phyloP scores from a whole-genome alignment of 2,888 invertebrate species.

The Melanchra persicariae region DNA sequence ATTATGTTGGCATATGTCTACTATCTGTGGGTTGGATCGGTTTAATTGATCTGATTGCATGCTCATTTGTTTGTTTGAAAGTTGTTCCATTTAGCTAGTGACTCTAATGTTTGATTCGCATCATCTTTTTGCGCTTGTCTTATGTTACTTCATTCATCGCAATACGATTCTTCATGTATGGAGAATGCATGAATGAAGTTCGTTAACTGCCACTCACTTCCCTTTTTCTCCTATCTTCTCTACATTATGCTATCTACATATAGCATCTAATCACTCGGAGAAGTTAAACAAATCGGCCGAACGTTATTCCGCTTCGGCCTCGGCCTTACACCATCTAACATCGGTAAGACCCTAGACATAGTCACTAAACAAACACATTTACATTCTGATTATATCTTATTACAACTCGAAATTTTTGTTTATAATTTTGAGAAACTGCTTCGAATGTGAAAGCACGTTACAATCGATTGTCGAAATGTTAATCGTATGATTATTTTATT shows the following conservation, averaged over 20 bases:
- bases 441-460: slow-evolving; percentile 67
- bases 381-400: slow-evolving; percentile 82
- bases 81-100: neutral
- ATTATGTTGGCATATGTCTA: too few relatives aligned
- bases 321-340: slow-evolving; percentile 3
- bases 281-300: neutral
- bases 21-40: neutral
- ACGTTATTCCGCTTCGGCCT: slow-evolving; percentile 25
- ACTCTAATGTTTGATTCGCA: neutral
- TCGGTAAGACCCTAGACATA: slow-evolving; percentile 7
- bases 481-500: slow-evolving; percentile 62
- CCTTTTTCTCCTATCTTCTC: neutral
- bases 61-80: slow-evolving; percentile 9
- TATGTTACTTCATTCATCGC: too few relatives aligned
- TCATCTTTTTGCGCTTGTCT: neutral
- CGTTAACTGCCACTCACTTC: neutral
- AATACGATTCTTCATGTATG: neutral
- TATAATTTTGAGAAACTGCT: slow-evolving; percentile 69
- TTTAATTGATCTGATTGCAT: slow-evolving; percentile 16
- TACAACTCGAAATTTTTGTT: slow-evolving; percentile 76
- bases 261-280: too few relatives aligned
- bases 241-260: neutral
- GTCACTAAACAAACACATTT: slow-evolving; percentile 71
- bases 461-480: slow-evolving; percentile 61
- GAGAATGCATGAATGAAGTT: too few relatives aligned